Evolutionary conservation across 1,140 invertebrate genomes (phyloP).

Genomic region (Hetaerina americana): DNA sequence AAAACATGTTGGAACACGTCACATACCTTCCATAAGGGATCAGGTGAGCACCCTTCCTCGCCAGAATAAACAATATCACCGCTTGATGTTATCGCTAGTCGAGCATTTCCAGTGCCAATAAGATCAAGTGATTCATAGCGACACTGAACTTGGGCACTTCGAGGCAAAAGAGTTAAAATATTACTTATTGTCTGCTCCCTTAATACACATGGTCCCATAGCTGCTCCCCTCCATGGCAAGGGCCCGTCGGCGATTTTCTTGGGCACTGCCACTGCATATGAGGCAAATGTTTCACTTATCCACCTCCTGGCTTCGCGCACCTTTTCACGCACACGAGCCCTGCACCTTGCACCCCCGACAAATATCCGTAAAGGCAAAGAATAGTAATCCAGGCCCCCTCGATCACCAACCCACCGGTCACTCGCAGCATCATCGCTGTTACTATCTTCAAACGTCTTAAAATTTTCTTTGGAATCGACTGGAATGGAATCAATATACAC

Average conservation of each 20-base stretch:
- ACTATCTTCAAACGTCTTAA: background rate
- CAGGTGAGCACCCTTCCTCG: background rate
- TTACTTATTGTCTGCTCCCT: background rate
- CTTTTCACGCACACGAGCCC: constrained; percentile 27
- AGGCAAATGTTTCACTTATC: constrained; percentile 70
- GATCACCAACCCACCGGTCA: constrained; percentile 12
- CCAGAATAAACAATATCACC: background rate
- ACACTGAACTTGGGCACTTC: background rate
- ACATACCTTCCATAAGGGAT: background rate
- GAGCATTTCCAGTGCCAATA: background rate
- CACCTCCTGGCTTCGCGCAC: constrained; percentile 61
- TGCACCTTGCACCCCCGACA: constrained; percentile 41
- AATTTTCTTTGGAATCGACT: constrained; percentile 31
- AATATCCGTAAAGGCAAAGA: constrained; percentile 64
- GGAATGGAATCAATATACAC: constrained; percentile 75
- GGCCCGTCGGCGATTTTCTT: background rate
- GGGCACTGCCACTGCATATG: constrained; percentile 47
- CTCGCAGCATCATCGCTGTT: background rate
- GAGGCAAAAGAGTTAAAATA: background rate
- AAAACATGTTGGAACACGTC: too few relatives aligned
- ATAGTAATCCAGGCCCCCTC: constrained; percentile 69
- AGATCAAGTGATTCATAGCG: background rate
- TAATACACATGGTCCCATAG: background rate
- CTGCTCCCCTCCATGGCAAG: background rate
- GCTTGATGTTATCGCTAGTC: background rate